A percentile compares a stretch with the other conserved stretches of the same genome.
phyloP scores from a whole-genome alignment of 1,140 invertebrate genomes.

The Hormaphis cornu region DNA sequence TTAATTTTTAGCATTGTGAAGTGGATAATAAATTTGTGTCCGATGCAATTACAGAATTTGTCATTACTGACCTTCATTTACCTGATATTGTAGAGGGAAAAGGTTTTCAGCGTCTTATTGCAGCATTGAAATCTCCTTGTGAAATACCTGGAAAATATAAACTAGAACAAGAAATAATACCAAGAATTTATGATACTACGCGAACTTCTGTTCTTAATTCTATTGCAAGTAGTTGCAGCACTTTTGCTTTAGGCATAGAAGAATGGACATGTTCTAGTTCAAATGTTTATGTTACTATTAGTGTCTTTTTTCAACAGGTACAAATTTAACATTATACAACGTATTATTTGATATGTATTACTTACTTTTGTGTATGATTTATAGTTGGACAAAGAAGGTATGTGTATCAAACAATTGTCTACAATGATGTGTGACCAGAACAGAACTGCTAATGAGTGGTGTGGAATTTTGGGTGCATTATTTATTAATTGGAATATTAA shows the following conservation, averaged over 20 bases:
- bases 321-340: slow-evolving; percentile 38
- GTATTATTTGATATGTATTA: slow-evolving; percentile 37
- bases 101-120: slow-evolving; percentile 47
- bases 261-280: slow-evolving; percentile 46
- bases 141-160: slow-evolving; percentile 48
- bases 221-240: slow-evolving; percentile 12
- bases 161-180: slow-evolving; percentile 47
- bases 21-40: slow-evolving; percentile 29
- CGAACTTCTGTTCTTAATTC: slow-evolving; percentile 41
- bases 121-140: slow-evolving; percentile 46
- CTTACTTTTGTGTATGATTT: slow-evolving; percentile 25
- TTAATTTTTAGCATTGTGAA: not conserved
- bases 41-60: slow-evolving; percentile 46
- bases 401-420: slow-evolving; percentile 36
- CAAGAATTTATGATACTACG: slow-evolving; percentile 45
- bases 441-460: slow-evolving; percentile 42
- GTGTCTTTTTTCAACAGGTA: slow-evolving; percentile 45
- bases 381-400: slow-evolving; percentile 34
- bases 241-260: slow-evolving; percentile 40
- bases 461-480: slow-evolving; percentile 41
- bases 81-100: slow-evolving; percentile 47
- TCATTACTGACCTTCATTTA: slow-evolving; percentile 45
- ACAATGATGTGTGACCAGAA: slow-evolving; percentile 36
- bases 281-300: slow-evolving; percentile 44
- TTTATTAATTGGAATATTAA: slow-evolving; percentile 45